These are phyloP conservation scores for Harmothoe impar DNA, from an alignment of 2,888 invertebrate species.

Conservation along the genomic window DNA sequence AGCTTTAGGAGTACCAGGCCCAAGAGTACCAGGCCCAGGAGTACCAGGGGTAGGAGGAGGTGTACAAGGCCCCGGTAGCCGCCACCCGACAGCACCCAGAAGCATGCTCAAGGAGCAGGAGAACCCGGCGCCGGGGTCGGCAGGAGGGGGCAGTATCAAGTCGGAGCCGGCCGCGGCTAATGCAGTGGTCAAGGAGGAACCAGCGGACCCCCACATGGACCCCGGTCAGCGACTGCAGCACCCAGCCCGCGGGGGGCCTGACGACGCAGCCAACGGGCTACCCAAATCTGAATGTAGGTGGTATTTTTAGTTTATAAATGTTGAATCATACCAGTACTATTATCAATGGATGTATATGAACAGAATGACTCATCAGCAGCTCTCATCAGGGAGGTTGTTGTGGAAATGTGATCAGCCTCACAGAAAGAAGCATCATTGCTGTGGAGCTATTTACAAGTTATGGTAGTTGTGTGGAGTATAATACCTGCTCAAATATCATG, in stretches of 20 bases:
- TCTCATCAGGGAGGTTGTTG: too few species aligned
- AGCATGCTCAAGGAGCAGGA: slow-evolving; percentile 35
- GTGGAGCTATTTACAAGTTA: too few species aligned
- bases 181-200: slow-evolving; percentile 27
- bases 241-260: background rate
- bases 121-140: slow-evolving; percentile 35
- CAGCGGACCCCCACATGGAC: background rate
- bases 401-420: too few species aligned
- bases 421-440: too few species aligned
- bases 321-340: background rate
- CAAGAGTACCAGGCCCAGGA: background rate
- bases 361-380: too few species aligned
- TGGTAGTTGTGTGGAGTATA: too few species aligned
- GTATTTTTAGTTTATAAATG: background rate
- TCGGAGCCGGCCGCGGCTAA: background rate
- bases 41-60: background rate
- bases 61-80: background rate
- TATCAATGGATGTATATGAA: background rate
- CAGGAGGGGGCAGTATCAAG: background rate
- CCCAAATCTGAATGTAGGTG: background rate
- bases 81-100: background rate
- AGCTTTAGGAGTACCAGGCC: too few species aligned
- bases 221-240: background rate
- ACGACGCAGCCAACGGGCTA: background rate
- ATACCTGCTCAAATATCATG: too few species aligned